A percentile compares a stretch with the other conserved stretches of the same genome.
phyloP scores from a whole-genome alignment of 2,888 invertebrate species.

The Parnassius smintheus region DNA sequence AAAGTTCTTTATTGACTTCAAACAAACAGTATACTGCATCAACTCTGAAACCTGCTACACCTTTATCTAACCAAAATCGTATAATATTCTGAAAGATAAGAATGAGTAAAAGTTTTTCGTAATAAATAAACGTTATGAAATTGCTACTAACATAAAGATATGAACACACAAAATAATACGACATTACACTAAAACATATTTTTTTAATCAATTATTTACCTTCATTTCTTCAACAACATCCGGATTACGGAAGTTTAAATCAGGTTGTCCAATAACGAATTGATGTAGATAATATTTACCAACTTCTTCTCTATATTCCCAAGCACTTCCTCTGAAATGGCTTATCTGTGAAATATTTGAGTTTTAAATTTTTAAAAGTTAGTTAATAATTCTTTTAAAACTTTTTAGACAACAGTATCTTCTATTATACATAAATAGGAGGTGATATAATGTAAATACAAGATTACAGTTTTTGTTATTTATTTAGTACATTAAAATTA shows the following conservation, averaged over 20 bases:
- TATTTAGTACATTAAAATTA: conserved; percentile 37
- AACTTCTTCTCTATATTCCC: conserved; percentile 85
- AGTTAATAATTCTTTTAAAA: too few species aligned
- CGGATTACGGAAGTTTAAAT: conserved; percentile 87
- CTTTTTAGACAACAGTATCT: too few species aligned
- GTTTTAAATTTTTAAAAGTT: too few species aligned
- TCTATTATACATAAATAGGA: too few species aligned
- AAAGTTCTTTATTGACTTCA: conserved; percentile 76
- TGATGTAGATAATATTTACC: conserved; percentile 88
- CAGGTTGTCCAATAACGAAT: conserved; percentile 86
- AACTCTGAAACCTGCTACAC: conserved; percentile 93
- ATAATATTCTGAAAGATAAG: conserved; percentile 78
- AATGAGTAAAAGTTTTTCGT: not conserved
- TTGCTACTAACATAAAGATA: not conserved
- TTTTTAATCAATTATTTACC: conserved; percentile 39
- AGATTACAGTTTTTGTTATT: too few species aligned
- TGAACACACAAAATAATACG: too few species aligned
- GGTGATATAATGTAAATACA: too few species aligned
- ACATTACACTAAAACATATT: not conserved
- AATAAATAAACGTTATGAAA: not conserved
- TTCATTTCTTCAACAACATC: conserved; percentile 83
- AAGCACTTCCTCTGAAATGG: conserved; percentile 86
- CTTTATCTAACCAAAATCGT: conserved; percentile 90
- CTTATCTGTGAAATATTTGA: conserved; percentile 51
- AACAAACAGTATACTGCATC: conserved; percentile 87